Conservation (phyloP, 2,113 vertebrate genomes). For the Larimichthys crocea region DNA sequence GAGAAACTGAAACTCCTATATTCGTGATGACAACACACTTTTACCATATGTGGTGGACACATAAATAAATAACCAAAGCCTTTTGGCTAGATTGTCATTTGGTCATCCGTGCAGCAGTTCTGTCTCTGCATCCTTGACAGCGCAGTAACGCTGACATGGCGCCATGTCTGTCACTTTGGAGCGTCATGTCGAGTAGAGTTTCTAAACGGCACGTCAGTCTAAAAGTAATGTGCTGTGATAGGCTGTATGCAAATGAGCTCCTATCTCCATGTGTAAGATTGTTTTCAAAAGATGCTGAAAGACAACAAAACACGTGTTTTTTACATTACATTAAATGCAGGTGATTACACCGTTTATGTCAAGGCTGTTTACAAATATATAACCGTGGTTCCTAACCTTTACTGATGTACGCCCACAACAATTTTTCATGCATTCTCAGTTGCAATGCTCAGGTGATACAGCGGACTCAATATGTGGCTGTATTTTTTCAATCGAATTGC, state of each 20-base stretch:
- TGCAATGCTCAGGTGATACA: neutral
- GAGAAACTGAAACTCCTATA: conserved; percentile 13
- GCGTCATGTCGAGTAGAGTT: neutral
- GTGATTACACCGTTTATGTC: neutral
- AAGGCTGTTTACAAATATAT: neutral
- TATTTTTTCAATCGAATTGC: neutral
- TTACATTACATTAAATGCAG: neutral
- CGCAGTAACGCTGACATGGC: neutral
- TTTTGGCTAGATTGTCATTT: neutral
- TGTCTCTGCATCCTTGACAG: neutral
- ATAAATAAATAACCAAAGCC: neutral
- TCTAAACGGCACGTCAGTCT: conserved; percentile 3
- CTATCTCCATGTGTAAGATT: neutral
- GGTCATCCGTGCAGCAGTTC: neutral
- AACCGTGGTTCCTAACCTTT: neutral
- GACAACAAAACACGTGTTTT: neutral
- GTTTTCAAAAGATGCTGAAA: neutral
- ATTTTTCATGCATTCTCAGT: neutral
- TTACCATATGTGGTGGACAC: neutral
- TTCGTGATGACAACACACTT: neutral
- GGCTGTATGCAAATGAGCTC: neutral
- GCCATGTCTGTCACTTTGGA: neutral
- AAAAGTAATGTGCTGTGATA: conserved; percentile 4
- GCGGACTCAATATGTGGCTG: neutral
- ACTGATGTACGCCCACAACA: neutral